Evolutionary conservation across 2,888 invertebrate species (phyloP), one percentile per base, ranked within the genome.

Genomic region (Camponotus fellah): DNA sequence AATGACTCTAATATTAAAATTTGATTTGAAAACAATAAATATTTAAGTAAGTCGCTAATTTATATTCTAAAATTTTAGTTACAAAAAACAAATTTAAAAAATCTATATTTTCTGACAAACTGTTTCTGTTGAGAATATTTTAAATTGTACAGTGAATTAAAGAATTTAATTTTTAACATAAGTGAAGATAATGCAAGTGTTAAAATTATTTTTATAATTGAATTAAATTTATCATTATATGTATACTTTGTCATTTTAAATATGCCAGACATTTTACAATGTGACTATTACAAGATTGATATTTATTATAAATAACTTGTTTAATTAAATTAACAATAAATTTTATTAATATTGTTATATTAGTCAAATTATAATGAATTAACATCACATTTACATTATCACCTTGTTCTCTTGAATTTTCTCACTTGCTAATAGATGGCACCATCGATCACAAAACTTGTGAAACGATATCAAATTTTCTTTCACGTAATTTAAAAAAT

Each of bases 391-490:
- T 12, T 68, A 21, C 9, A 46, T 66, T 66, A 26, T 26, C 9
- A 37, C 1, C 53, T n/a, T 68, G 2, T 53, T 69, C 26, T 68
- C 43, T 49, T 9, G 6, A 71, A 53, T 53, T 71, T 53, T 14
- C 2, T 53, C 9, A 0, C 14, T 37, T 14, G 71, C 21, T 71
- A 56, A 53, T 71, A 14, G 71, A 71, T 71, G 71, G 71, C 71
- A 34, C 71, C 53, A 71, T 34, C 14, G 5, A 21, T 21, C n/a
- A 37, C 53, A n/a, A n/a, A 32, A 3, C 17, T n/a, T 69, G 32
- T 68, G 14, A 43, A 43, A 40, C 2, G 6, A 1, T 49, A 49
- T 49, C 6, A 2, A 17, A 17, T 17, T 17, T 10, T 17, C 17
- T 17, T 49, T 49, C 17, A 49, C 17, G 17, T 12, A 43, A 43